These are phyloP conservation scores for Chaetodon trifascialis DNA, from an alignment of 2,113 vertebrate species.

Conservation along the genomic window DNA sequence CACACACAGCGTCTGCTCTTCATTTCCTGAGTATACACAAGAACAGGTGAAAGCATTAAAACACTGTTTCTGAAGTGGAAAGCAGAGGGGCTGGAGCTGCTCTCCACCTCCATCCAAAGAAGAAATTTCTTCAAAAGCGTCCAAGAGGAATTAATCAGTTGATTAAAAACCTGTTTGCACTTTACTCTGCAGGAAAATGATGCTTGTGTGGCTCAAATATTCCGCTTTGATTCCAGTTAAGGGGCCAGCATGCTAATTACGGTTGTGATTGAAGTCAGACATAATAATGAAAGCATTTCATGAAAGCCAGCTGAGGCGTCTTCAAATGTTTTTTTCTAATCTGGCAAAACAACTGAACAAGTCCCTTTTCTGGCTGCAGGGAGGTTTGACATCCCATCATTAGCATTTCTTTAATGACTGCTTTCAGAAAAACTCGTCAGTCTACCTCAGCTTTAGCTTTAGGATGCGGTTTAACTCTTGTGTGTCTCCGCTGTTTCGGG, in stretches of 20 bases:
- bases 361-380: neutral
- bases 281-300: constrained; percentile 47
- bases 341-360: neutral
- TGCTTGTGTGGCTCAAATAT: constrained; percentile 18
- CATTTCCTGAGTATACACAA: constrained; percentile 13
- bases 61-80: neutral
- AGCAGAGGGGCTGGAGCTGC: neutral
- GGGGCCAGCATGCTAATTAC: constrained; percentile 21
- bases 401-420: constrained; percentile 6
- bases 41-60: neutral
- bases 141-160: neutral
- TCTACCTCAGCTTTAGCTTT: neutral
- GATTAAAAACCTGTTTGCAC: neutral
- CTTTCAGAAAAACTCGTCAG: neutral
- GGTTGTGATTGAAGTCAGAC: constrained; percentile 45
- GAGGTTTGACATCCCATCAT: constrained; percentile 17
- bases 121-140: neutral
- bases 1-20: neutral
- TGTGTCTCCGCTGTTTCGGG: neutral
- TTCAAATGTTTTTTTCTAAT: constrained; percentile 20
- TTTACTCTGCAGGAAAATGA: neutral
- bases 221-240: constrained; percentile 21
- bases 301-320: constrained; percentile 25
- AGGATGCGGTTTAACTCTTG: no score
- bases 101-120: neutral